phyloP scores from a whole-genome alignment of 2,888 invertebrate species.

The Dolomedes plantarius region DNA sequence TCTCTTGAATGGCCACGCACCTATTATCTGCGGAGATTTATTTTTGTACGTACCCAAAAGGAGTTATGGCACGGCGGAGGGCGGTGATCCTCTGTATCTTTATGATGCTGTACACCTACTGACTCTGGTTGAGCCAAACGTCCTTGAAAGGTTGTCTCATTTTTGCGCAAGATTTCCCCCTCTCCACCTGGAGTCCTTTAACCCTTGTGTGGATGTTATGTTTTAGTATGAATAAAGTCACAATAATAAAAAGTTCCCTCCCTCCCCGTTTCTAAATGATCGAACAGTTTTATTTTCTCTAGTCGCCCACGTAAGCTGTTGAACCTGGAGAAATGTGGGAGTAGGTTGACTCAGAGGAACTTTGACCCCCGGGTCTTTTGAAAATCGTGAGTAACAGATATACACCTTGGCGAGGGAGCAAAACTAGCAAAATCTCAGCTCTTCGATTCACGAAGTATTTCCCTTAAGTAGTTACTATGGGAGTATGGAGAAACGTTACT shows the following conservation, averaged over 20 bases:
- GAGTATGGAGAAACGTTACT: too few species aligned
- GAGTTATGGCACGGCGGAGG: too few species aligned
- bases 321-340: slow-evolving; percentile 44
- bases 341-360: slow-evolving; percentile 36
- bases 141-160: not conserved
- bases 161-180: not conserved
- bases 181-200: not conserved
- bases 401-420: not conserved
- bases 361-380: slow-evolving; percentile 35
- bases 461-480: too few species aligned
- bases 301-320: slow-evolving; percentile 40
- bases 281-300: not conserved
- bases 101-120: not conserved
- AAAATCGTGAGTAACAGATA: slow-evolving; percentile 21
- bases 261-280: not conserved
- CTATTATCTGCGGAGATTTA: too few species aligned
- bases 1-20: too few species aligned
- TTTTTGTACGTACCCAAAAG: too few species aligned
- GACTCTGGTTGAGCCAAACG: not conserved
- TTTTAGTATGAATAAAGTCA: not conserved
- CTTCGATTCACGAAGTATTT: too few species aligned
- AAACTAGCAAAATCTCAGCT: too few species aligned
- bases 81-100: too few species aligned
- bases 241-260: not conserved
- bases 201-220: not conserved